phyloP scores from a whole-genome alignment of 2,113 vertebrate genomes.

The Anguilla rostrata region DNA sequence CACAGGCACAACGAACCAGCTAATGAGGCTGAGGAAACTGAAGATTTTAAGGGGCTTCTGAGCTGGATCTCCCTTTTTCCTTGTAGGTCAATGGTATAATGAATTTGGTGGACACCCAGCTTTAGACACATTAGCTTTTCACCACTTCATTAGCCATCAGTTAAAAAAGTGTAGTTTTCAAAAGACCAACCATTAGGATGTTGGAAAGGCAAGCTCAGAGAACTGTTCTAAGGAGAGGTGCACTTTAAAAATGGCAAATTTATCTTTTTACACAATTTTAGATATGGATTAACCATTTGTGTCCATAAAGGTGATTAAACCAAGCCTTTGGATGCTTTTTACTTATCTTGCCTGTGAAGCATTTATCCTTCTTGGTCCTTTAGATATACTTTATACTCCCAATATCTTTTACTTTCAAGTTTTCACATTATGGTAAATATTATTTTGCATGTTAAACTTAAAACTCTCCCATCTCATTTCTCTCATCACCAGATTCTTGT shows the following conservation, averaged over 20 bases:
- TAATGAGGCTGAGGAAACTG: neutral
- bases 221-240: neutral
- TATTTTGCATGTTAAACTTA: neutral
- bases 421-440: neutral
- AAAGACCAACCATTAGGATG: neutral
- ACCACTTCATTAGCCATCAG: neutral
- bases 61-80: neutral
- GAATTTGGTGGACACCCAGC: neutral
- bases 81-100: neutral
- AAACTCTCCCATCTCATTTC: neutral
- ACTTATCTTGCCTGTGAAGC: neutral
- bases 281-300: constrained; percentile 1
- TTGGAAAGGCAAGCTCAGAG: neutral
- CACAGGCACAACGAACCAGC: neutral
- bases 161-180: neutral
- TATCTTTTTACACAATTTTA: neutral
- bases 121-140: neutral
- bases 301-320: neutral
- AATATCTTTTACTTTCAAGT: neutral
- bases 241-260: neutral
- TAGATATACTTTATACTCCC: neutral
- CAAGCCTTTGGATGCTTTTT: neutral
- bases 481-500: neutral
- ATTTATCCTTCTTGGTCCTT: neutral
- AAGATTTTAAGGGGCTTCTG: neutral